A percentile compares a stretch with the other conserved stretches of the same genome.
These are phyloP conservation scores for Megalops atlanticus DNA, from an alignment of 2,113 vertebrate species.

Conservation along the genomic window DNA sequence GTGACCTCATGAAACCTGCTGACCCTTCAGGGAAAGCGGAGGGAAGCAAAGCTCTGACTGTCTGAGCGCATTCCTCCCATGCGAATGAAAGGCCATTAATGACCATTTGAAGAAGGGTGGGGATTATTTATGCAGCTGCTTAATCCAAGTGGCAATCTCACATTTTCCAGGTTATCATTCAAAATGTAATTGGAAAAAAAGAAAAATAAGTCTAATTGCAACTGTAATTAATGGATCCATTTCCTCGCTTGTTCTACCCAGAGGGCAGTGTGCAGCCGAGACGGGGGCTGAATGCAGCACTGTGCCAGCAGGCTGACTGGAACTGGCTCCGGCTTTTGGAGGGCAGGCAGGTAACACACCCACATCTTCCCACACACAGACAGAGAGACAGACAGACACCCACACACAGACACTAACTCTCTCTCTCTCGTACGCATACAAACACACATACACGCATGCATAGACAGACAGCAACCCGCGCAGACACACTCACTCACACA, in stretches of 20 bases:
- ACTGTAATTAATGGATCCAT: conserved; percentile 9
- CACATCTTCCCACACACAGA: neutral
- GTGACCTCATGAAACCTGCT: neutral
- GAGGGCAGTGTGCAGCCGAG: neutral
- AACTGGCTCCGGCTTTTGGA: neutral
- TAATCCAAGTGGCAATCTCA: neutral
- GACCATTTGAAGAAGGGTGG: neutral
- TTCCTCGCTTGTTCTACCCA: neutral
- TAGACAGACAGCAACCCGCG: neutral
- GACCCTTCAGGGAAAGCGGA: neutral
- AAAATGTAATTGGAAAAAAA: conserved; percentile 3
- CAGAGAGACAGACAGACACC: conserved; percentile 19
- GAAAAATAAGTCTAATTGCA: conserved; percentile 5
- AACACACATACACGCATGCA: neutral
- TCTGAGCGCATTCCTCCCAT: neutral
- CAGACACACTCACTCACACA: neutral
- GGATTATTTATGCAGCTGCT: conserved; percentile 4
- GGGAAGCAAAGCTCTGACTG: neutral
- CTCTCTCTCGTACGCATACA: conserved; percentile 16
- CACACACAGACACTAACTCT: conserved; percentile 37
- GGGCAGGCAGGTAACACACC: neutral
- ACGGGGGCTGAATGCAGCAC: conserved; percentile 12
- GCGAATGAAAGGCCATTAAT: neutral
- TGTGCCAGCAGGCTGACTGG: neutral
- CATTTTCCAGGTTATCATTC: conserved; percentile 21